Evolutionary conservation across 2,797 vertebrate genomes (phyloP), one percentile per base, ranked within the genome.

Genomic region (Liparis tanakae): DNA sequence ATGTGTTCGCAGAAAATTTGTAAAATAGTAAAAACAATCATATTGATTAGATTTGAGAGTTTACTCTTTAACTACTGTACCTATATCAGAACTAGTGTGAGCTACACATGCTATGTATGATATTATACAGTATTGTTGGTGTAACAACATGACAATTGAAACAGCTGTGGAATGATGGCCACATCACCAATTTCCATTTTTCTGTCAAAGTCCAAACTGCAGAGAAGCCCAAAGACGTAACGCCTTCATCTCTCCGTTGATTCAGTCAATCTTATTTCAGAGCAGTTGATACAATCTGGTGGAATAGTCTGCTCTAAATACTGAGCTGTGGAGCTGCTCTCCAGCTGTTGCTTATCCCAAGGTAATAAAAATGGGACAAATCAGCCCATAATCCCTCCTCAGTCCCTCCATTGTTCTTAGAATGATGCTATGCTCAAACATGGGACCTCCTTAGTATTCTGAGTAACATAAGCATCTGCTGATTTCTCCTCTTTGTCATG

Each of bases 291-390:
- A 85, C 86, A 94, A 91, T 93, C 90, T 89, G 88, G 90, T 87
- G 77, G 88, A 90, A 87, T 90, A 83, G 84, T 88, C 84, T 87
- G 90, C 87, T 94, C 90, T 93, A 92, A 94, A 94, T 93, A 90
- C 89, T 79, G 88, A 88, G 89, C 88, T 89, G 79, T 85, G 77
- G 78, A 88, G 88, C 92, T 92, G 90, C 88, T 91, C 86, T 93
- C 92, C 94, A 95, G 92, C 93, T 93, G 91, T 91, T 93, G 92
- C 91, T 94, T 94, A 94, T 94, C 93, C 93, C 90, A 88, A 92
- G 89, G 92, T 94, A 92, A 94, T 93, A 92, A 89, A 94, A 94
- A 92, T 91, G 88, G 90, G 91, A 93, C 91, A 93, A 93, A 94
- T 93, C 90, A 87, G 84, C 67, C 84, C 72, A 76, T 95, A 95